Evolutionary conservation across 35 echinoderm and acorn worm genomes (phyloP), one percentile per base, ranked within the genome.

Genomic region (Heliocidaris tuberculata): DNA sequence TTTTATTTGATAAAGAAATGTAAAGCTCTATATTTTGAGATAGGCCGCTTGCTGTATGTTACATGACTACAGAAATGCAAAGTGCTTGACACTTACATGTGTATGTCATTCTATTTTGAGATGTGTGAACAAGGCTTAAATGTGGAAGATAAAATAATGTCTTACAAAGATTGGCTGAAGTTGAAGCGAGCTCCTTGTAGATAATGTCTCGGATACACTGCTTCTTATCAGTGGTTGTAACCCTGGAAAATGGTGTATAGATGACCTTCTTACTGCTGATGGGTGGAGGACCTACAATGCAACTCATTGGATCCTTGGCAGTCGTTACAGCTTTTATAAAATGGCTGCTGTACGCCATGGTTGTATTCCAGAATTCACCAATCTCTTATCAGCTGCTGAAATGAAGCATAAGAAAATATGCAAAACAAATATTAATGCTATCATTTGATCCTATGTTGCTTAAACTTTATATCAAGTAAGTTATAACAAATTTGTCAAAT

Each of bases 251-350:
- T 15, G 87, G 87, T 48, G 87, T 47, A 48, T 32, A 89, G 87
- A 89, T 47, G 13, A 19, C 47, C 31, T 89, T 48, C 47, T 89
- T 89, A 32, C 47, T 89, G 15, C 31, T 48, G 31, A 48, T 19
- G 24, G 47, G 31, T 7, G 9, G 29, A 24, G 87, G 30, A 47
- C 31, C 31, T 21, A 89, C 87, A 30, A 89, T 89, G 32, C 87
- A 89, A 12, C 31, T 89, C 87, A 89, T 32, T 5, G 87, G 87
- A 19, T 89, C 87, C 87, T 89, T 89, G 11, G 47, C 87, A 17
- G 87, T 89, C 17, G 87, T 89, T 48, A 89, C 87, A 89, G 87
- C 87, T 48, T 89, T 89, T 7, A 89, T 89, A 7, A 89, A 89
- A 48, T 13, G 87, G 32, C 87, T 89, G 87, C 47, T 89, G 87